phyloP scores from a whole-genome alignment of 1,140 invertebrate genomes.

The Achroia grisella region DNA sequence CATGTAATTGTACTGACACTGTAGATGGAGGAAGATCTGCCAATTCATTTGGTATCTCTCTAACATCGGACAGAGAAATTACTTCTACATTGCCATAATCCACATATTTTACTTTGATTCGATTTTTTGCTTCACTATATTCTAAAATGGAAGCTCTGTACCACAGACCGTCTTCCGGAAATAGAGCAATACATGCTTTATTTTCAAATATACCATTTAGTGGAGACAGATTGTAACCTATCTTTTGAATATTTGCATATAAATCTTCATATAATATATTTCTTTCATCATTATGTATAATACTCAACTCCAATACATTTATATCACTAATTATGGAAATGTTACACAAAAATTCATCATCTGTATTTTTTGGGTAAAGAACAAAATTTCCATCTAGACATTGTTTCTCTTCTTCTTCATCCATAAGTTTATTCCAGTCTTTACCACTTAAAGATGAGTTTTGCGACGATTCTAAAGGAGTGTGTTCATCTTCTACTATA shows the following conservation, averaged over 20 bases:
- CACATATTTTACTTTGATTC: slow-evolving; percentile 57
- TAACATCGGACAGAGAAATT: slow-evolving; percentile 35
- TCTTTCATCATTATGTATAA: slow-evolving; percentile 35
- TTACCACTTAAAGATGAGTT: slow-evolving; percentile 20
- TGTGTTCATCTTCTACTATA: slow-evolving; percentile 37
- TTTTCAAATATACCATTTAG: slow-evolving; percentile 51
- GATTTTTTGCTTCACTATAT: slow-evolving; percentile 39
- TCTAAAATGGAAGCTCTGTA: slow-evolving; percentile 50
- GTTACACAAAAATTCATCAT: slow-evolving; percentile 39
- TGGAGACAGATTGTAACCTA: slow-evolving; percentile 21
- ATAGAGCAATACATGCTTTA: slow-evolving; percentile 57
- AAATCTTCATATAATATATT: slow-evolving; percentile 33
- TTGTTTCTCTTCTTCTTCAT: slow-evolving; percentile 25
- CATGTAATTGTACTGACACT: slow-evolving; percentile 35
- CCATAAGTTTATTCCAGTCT: slow-evolving; percentile 50
- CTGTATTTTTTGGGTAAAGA: slow-evolving; percentile 22
- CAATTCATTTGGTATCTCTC: slow-evolving; percentile 47
- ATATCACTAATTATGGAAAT: slow-evolving; percentile 39
- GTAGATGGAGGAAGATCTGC: slow-evolving; percentile 33
- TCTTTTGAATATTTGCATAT: slow-evolving; percentile 34
- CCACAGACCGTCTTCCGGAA: slow-evolving; percentile 47
- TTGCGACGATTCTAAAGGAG: slow-evolving; percentile 6
- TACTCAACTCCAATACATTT: slow-evolving; percentile 33
- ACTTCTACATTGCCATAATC: slow-evolving; percentile 59
- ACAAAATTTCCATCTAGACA: slow-evolving; percentile 17